phyloP scores from a whole-genome alignment of 2,888 invertebrate species.

The Eugnorisma glareosa region DNA sequence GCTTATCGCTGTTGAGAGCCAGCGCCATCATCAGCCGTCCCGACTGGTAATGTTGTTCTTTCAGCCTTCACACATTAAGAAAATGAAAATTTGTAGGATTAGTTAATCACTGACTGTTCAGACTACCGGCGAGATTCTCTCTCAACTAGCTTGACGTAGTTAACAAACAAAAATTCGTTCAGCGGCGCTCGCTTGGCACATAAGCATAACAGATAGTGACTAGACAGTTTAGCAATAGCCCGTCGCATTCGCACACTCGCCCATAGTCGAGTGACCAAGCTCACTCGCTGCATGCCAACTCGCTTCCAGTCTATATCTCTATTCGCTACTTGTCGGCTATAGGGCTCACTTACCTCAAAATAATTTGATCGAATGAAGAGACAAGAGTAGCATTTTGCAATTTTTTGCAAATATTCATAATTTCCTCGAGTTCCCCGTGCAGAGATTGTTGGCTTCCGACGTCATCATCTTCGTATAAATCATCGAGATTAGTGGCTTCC shows the following conservation, averaged over 20 bases:
- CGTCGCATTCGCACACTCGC: not conserved
- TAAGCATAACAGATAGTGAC: not conserved
- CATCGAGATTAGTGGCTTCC: slow-evolving; percentile 87
- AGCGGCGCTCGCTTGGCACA: not conserved
- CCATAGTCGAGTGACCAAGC: not conserved
- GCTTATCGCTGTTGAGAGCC: slow-evolving; percentile 82
- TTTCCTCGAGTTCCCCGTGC: slow-evolving; percentile 87
- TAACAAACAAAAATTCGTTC: not conserved
- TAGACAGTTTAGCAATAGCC: not conserved
- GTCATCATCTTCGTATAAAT: slow-evolving; percentile 86
- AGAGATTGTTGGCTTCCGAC: slow-evolving; percentile 82
- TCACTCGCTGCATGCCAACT: not conserved
- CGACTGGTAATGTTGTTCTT: slow-evolving; percentile 89
- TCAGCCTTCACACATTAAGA: slow-evolving; percentile 53
- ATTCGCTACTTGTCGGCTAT: not conserved
- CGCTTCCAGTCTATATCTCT: not conserved
- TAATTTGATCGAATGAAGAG: slow-evolving; percentile 83
- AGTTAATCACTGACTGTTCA: not conserved
- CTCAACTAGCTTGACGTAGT: not conserved
- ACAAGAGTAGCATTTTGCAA: slow-evolving; percentile 85
- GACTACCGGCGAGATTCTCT: not conserved
- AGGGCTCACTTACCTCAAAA: slow-evolving; percentile 75
- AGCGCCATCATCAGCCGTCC: slow-evolving; percentile 86
- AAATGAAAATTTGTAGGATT: not conserved
- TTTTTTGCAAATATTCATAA: slow-evolving; percentile 85